Base-by-base conservation (phyloP, 2,797 vertebrate genomes). In the Aselliscus stoliczkanus region DNA sequence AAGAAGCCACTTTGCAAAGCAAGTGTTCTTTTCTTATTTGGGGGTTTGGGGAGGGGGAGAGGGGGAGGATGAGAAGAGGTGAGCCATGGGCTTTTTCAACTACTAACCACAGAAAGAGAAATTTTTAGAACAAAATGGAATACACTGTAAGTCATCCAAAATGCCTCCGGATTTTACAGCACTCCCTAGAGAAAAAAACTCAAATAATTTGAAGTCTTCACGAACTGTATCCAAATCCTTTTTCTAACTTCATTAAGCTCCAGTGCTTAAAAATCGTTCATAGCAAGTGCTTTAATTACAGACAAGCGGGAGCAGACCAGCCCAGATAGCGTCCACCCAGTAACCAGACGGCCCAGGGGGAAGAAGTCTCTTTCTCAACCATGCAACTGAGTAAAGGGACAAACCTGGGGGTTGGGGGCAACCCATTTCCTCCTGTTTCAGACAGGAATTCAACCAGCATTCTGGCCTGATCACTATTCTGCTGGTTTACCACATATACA, bases 201-300 rank as follows among this genome's bases (percentile, higher is more conserved):
- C 96, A 98, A 60, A 90, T 65, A 95, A 95, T 97, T 81, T 96
- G 96, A 98, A 98, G 96, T 88, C 95, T 98, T 98, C 98, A 98
- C 95, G 98, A 97, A 97, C 97, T 94, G 96, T 97, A 98, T 98
- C 98, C 97, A 98, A 98, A 98, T 98, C 93, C 97, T 97, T 97
- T 95, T 93, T 96, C 96, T 98, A 98, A 98, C 97, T 99, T 99
- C 97, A 98, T 98, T 99, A 98, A 98, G 96, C 98, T 96, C 84
- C 85, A 75, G 10, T 94, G 97, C 97, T 98, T 98, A 98, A 98
- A 96, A 97, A 98, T 96, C 95, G 44, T 98, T 98, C 96, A 65
- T 95, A 98, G 97, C 95, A 98, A 98, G 96, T 97, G 96, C 96
- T 98, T 98, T 98, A 98, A 98, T 97, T 98, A 97, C 97, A 98